These are phyloP conservation scores for Esox niger DNA, from an alignment of 2,113 vertebrate species.

Conservation along the genomic window DNA sequence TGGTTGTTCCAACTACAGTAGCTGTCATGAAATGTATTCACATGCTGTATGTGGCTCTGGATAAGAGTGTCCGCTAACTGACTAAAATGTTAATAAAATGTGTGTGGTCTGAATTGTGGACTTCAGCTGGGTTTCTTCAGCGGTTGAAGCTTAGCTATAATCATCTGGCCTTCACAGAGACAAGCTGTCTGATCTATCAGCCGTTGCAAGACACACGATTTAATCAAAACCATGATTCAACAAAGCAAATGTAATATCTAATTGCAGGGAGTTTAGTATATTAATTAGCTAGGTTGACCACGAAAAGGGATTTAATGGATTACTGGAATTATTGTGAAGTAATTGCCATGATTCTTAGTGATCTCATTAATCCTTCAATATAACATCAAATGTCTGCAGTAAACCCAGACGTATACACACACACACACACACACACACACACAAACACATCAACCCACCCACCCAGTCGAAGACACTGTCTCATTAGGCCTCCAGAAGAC, in stretches of 20 bases:
- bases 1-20: too few relatives aligned
- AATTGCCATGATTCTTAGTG: slow-evolving; percentile 11
- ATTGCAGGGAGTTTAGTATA: slow-evolving; percentile 16
- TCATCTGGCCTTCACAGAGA: too few relatives aligned
- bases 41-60: too few relatives aligned
- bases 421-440: background rate
- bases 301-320: slow-evolving; percentile 41
- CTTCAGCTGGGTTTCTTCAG: too few relatives aligned
- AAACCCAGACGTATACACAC: slow-evolving; percentile 14
- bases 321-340: slow-evolving; percentile 24
- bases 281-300: slow-evolving; percentile 40
- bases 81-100: too few relatives aligned
- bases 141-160: too few relatives aligned
- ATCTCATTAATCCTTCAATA: slow-evolving; percentile 19
- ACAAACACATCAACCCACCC: slow-evolving; percentile 50
- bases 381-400: slow-evolving; percentile 11
- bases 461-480: slow-evolving; percentile 94
- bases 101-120: background rate
- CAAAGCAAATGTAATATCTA: slow-evolving; percentile 5
- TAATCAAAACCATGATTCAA: slow-evolving; percentile 4
- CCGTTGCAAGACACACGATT: background rate
- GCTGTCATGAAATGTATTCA: too few relatives aligned
- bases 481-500: slow-evolving; percentile 96
- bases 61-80: too few relatives aligned
- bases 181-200: slow-evolving; percentile 22